Base-by-base conservation (phyloP, 2,113 vertebrate genomes). In the Myotis yumanensis region DNA sequence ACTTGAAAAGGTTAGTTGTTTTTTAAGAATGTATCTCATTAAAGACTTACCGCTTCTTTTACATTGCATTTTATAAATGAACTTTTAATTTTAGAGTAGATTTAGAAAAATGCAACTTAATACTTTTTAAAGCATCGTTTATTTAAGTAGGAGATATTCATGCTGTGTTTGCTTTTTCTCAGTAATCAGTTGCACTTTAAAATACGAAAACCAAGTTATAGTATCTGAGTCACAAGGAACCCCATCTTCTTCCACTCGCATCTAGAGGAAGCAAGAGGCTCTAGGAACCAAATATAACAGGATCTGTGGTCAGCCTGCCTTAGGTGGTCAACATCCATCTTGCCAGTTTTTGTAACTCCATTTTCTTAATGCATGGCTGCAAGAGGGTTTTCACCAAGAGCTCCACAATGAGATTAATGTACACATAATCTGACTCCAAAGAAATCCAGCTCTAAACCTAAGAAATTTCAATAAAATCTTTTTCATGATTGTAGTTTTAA, bases 1-100 rank as follows among this genome's bases (percentile, higher is more conserved):
- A 64, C 35, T 95, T 93, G 73, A 96, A 97, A 95, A 93, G 48
- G 23, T 89, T 89, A 76, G 59, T 87, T 96, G 43, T 96, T 91
- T 93, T 94, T 88, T 88, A 86, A 96, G 52, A 94, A 93, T 86
- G 16, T 90, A 22, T 89, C 37, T 97, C 59, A 84, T 85, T 87
- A 68, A 92, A 92, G 80, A 91, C 40, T 59, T 73, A 75, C 30
- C 62, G 25, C 43, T 48, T 43, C 86, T 68, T 84, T 85, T 28
- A 30, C 10, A 22, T 66, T 84, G 11, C 11, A 20, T 90, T 93
- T 93, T 89, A 0, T 43, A 93, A 81, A 62, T 62, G 57, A 86
- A 86, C 66, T 76, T 69, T 80, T 84, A 73, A 90, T 88, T 93
- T 90, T 76, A 94, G 48, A 94, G 40, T 73, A 76, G 64, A 91